Conservation (phyloP, 1,140 invertebrate species). For the Halesus radiatus region DNA sequence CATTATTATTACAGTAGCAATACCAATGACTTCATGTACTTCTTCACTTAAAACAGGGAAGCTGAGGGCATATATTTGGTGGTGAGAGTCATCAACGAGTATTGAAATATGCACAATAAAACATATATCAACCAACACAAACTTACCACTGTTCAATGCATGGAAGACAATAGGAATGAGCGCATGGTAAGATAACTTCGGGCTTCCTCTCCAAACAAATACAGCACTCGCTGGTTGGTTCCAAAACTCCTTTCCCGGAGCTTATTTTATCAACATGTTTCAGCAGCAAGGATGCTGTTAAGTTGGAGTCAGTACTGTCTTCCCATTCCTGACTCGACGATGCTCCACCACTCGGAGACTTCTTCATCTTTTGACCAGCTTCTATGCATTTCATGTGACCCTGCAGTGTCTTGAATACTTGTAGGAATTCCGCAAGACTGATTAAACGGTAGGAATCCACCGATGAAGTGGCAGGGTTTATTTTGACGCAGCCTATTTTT, state of each 20-base stretch:
- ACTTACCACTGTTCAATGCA: conserved; percentile 80
- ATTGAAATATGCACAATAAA: too few relatives aligned
- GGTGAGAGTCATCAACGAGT: too few relatives aligned
- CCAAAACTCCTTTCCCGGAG: conserved; percentile 47
- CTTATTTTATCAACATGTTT: conserved; percentile 59
- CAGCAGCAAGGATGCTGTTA: conserved; percentile 63
- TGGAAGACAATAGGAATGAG: conserved; percentile 77
- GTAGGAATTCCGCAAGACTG: conserved; percentile 74
- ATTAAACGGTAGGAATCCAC: conserved; percentile 73
- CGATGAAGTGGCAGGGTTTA: conserved; percentile 67
- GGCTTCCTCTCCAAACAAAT: conserved; percentile 80
- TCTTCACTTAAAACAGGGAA: too few relatives aligned
- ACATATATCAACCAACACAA: too few relatives aligned
- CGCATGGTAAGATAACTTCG: conserved; percentile 77
- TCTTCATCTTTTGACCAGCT: conserved; percentile 55
- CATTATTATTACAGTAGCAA: too few relatives aligned
- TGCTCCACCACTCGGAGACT: not conserved
- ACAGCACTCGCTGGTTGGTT: conserved; percentile 73
- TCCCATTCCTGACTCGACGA: conserved; percentile 42
- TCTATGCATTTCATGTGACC: conserved; percentile 58
- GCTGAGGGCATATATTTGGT: too few relatives aligned
- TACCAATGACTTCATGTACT: too few relatives aligned
- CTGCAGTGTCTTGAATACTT: conserved; percentile 69
- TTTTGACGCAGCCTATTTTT: conserved; percentile 77
- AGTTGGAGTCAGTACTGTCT: conserved; percentile 11